Conservation (phyloP, 1,140 invertebrate genomes). For the Bradysia coprophila region DNA sequence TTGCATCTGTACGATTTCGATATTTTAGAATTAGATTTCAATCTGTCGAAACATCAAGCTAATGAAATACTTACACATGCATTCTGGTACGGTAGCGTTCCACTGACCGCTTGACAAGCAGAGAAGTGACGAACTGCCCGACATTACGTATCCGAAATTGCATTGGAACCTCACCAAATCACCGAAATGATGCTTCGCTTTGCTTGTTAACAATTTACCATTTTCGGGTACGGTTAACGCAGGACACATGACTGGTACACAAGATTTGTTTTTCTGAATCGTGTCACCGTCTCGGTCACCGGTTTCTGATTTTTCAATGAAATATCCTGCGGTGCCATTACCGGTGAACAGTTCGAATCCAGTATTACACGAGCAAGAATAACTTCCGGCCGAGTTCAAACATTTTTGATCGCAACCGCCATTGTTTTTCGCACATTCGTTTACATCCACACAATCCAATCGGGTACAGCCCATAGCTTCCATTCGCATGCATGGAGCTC, state of each 20-base stretch:
- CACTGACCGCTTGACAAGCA: conserved; percentile 82
- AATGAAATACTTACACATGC: conserved; percentile 51
- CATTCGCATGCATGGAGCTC: conserved; percentile 73
- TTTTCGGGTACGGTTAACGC: conserved; percentile 65
- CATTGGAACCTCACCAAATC: conserved; percentile 86
- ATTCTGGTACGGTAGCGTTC: conserved; percentile 86
- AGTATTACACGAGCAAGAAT: conserved; percentile 73
- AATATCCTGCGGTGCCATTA: conserved; percentile 84
- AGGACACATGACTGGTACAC: conserved; percentile 84
- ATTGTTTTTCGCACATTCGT: conserved; percentile 78
- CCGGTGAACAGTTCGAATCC: conserved; percentile 79
- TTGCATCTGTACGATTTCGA: conserved; percentile 42
- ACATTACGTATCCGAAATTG: conserved; percentile 85
- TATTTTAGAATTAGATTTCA: neutral
- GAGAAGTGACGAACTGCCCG: conserved; percentile 60
- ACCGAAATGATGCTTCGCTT: conserved; percentile 69
- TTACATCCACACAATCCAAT: conserved; percentile 79
- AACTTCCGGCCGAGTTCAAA: conserved; percentile 73
- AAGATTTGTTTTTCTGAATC: conserved; percentile 86
- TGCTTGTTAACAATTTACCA: conserved; percentile 69
- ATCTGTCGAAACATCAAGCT: neutral
- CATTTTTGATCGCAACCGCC: conserved; percentile 91
- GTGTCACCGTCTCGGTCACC: conserved; percentile 74
- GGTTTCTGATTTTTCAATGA: conserved; percentile 62
- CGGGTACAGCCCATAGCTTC: conserved; percentile 88